A percentile compares a stretch with the other conserved stretches of the same genome.
phyloP scores from a whole-genome alignment of 2,113 vertebrate genomes.

The Cairina moschata region DNA sequence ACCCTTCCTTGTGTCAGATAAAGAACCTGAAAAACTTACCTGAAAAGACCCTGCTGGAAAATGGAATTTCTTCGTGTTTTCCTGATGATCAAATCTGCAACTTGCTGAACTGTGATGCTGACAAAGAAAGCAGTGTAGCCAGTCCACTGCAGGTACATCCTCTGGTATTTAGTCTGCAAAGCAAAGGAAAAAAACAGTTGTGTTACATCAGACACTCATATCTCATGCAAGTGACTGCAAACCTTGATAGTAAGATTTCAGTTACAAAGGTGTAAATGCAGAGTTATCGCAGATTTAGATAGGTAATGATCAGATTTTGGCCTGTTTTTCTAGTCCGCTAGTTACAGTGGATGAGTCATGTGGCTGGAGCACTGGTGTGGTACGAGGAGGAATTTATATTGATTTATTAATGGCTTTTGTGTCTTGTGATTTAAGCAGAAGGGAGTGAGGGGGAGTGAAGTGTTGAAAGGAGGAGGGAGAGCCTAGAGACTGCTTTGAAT shows the following conservation, averaged over 20 bases:
- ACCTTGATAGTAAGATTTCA: not conserved
- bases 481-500: not conserved
- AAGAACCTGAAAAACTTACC: slow-evolving; percentile 28
- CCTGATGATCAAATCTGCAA: slow-evolving; percentile 83
- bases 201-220: rapidly evolving
- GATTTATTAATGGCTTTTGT: not conserved
- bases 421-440: not conserved
- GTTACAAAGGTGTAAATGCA: not conserved
- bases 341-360: not conserved
- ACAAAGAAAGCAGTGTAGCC: slow-evolving; percentile 84
- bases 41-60: slow-evolving; percentile 82
- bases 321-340: not conserved
- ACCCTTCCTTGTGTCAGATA: rapidly evolving
- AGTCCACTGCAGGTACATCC: slow-evolving; percentile 75
- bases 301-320: not conserved
- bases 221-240: not conserved
- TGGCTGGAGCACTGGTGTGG: slow-evolving; percentile 6
- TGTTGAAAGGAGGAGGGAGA: not conserved
- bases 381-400: not conserved
- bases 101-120: slow-evolving; percentile 82
- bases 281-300: not conserved
- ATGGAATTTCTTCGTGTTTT: slow-evolving; percentile 84
- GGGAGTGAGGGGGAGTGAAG: not conserved
- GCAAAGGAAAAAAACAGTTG: not conserved
- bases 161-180: slow-evolving; percentile 77